Percentiles rank a stretch among this genome's conserved stretches.
Conservation (phyloP, 2,888 invertebrate species). For the Ormyrus pomaceus region DNA sequence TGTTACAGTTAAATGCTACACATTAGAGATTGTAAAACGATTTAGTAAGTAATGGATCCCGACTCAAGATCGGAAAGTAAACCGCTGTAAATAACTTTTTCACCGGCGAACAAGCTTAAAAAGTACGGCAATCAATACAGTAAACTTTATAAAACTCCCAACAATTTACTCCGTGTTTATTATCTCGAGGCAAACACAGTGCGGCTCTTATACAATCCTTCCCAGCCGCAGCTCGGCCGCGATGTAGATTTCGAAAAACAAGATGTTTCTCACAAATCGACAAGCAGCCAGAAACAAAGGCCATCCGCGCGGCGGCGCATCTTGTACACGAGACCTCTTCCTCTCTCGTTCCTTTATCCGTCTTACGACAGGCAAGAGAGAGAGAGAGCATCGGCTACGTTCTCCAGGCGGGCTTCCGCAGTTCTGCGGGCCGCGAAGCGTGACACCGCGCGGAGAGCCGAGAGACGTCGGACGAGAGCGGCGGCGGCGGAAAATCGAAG, state of each 20-base stretch:
- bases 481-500: constrained; percentile 49
- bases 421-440: constrained; percentile 63
- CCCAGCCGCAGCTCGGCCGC: constrained; percentile 1
- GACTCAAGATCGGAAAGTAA: neutral
- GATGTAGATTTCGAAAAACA: constrained; percentile 41
- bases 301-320: neutral
- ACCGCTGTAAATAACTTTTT: neutral
- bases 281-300: constrained; percentile 30
- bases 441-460: constrained; percentile 60
- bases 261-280: constrained; percentile 48
- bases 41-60: neutral
- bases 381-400: neutral
- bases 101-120: neutral
- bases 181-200: neutral
- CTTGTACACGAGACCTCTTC: neutral
- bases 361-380: neutral
- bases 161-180: constrained; percentile 19
- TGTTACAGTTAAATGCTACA: neutral
- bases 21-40: too few relatives aligned
- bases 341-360: neutral
- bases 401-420: constrained; percentile 62
- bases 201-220: constrained; percentile 4
- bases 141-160: too few relatives aligned
- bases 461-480: constrained; percentile 53
- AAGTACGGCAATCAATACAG: too few relatives aligned